Evolutionary conservation across 2,797 vertebrate species (phyloP).

Genomic region (Dendrocincla fuliginosa): DNA sequence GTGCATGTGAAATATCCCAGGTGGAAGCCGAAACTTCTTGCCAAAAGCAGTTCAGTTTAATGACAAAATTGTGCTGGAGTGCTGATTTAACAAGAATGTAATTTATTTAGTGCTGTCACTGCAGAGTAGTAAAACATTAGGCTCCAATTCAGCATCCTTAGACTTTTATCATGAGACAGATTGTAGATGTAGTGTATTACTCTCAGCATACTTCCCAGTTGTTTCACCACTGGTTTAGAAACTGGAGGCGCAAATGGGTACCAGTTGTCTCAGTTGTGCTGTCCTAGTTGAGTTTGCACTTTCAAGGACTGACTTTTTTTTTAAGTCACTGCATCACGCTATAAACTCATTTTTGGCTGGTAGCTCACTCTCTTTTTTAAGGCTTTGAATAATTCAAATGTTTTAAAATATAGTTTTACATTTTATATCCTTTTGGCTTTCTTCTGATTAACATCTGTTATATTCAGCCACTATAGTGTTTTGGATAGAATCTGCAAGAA

Average conservation of each 20-base stretch:
- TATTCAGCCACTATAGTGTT: background rate
- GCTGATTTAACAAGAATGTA: slow-evolving; percentile 22
- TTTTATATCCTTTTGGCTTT: background rate
- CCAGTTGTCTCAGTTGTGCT: background rate
- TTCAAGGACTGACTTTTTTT: background rate
- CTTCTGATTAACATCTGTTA: background rate
- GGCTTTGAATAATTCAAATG: background rate
- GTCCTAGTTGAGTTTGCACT: background rate
- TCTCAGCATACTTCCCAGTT: background rate
- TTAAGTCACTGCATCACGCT: accelerated
- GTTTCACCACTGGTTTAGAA: background rate
- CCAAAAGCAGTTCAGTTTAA: background rate
- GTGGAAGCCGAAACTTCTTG: slow-evolving; percentile 5
- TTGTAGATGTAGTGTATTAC: background rate
- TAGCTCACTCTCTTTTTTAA: background rate
- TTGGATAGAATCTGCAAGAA: background rate
- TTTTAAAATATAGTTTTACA: background rate
- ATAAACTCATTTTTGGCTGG: background rate
- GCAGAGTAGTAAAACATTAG: background rate
- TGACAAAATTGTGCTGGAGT: background rate
- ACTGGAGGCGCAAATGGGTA: background rate
- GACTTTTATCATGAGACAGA: background rate
- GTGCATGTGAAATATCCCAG: background rate
- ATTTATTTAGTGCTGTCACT: slow-evolving; percentile 8
- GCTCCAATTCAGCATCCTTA: background rate